A percentile compares a stretch with the other conserved stretches of the same genome.
These are phyloP conservation scores for Elgaria multicarinata DNA, from an alignment of 2,113 vertebrate genomes.

Conservation along the genomic window DNA sequence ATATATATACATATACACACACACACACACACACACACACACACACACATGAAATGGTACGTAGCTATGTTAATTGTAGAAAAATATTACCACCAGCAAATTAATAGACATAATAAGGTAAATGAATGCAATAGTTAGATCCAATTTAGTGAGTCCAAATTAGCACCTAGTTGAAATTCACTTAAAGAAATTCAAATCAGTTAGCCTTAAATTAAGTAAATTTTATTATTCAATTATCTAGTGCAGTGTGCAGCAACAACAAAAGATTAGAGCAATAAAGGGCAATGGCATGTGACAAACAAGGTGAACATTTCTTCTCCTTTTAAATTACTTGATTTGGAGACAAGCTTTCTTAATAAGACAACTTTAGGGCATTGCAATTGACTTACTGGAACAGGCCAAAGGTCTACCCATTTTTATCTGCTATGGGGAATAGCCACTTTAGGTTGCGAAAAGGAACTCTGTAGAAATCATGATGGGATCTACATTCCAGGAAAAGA, in stretches of 20 bases:
- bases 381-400: not conserved
- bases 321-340: not conserved
- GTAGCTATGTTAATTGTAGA: not conserved
- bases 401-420: not conserved
- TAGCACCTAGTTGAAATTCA: conserved; percentile 30
- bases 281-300: conserved; percentile 9
- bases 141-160: conserved; percentile 45
- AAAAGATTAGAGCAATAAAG: conserved; percentile 23
- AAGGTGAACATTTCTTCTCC: not conserved
- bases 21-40: no score
- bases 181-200: conserved; percentile 30
- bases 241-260: not conserved
- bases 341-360: not conserved
- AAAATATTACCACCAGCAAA: conserved; percentile 35
- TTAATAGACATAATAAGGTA: conserved; percentile 40
- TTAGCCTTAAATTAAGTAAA: conserved; percentile 42
- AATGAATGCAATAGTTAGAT: conserved; percentile 42
- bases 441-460: not conserved
- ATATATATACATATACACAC: not conserved
- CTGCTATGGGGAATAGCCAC: not conserved
- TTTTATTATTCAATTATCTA: conserved; percentile 44
- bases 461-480: not conserved
- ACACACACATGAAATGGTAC: conserved; percentile 20
- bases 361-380: not conserved
- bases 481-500: not conserved